These are phyloP conservation scores for Podarcis raffonei DNA, from an alignment of 2,113 vertebrate species.

Conservation along the genomic window DNA sequence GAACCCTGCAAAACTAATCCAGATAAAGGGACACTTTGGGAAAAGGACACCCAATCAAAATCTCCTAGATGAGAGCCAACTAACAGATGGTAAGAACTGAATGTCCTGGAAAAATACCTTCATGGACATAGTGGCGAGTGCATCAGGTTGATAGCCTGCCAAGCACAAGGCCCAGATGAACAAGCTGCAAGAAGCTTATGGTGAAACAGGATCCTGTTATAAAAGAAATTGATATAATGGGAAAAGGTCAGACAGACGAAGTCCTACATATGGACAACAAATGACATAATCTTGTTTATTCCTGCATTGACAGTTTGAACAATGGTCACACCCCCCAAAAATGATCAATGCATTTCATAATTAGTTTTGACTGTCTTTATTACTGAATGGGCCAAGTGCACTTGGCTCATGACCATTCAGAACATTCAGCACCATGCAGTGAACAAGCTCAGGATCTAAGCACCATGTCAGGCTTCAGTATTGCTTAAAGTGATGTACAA, in stretches of 20 bases:
- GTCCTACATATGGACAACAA: not conserved
- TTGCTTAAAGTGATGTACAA: not conserved
- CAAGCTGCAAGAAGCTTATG: slow-evolving; percentile 40
- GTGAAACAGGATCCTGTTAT: slow-evolving; percentile 5
- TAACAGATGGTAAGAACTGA: slow-evolving; percentile 70
- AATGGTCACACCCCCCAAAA: not conserved
- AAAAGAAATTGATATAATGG: not conserved
- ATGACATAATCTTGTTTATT: slow-evolving; percentile 10
- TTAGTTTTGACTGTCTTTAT: not conserved
- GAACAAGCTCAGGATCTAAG: not conserved
- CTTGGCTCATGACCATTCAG: not conserved
- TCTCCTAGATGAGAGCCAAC: slow-evolving; percentile 64
- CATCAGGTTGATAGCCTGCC: slow-evolving; percentile 33
- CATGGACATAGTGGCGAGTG: slow-evolving; percentile 15
- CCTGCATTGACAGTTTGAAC: not conserved
- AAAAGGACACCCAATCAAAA: slow-evolving; percentile 57
- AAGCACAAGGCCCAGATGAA: slow-evolving; percentile 43
- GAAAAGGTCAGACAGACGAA: not conserved
- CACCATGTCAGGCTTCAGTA: not conserved
- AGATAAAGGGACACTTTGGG: slow-evolving; percentile 55
- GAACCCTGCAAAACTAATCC: slow-evolving; percentile 63
- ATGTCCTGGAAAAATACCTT: slow-evolving; percentile 54
- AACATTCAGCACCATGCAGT: not conserved
- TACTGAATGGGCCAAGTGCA: not conserved
- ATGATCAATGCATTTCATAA: not conserved